phyloP scores from a whole-genome alignment of 2,113 vertebrate species.

The Progne subis region DNA sequence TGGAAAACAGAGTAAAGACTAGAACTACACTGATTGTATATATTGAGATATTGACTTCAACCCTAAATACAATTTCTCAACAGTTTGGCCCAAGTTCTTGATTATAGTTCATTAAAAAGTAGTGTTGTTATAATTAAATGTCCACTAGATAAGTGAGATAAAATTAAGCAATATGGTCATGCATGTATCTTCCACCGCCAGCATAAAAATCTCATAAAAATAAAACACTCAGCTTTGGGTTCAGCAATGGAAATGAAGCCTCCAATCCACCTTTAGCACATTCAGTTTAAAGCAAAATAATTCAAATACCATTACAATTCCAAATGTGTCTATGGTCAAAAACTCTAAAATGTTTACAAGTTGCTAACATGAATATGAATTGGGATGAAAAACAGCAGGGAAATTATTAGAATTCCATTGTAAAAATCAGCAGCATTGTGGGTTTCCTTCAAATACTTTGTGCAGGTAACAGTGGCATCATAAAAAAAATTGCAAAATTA shows the following conservation, averaged over 20 bases:
- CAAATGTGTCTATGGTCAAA: not conserved
- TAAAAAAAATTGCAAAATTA: not conserved
- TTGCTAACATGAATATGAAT: not conserved
- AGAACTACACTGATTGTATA: not conserved
- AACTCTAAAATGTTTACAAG: not conserved
- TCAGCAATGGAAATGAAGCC: not conserved
- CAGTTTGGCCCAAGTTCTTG: not conserved
- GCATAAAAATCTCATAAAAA: not conserved
- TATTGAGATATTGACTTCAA: not conserved
- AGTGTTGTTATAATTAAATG: not conserved
- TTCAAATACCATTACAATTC: not conserved
- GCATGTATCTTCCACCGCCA: not conserved
- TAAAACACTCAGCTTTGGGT: not conserved
- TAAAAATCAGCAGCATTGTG: not conserved
- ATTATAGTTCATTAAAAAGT: not conserved
- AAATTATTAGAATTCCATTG: not conserved
- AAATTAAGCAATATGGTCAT: not conserved
- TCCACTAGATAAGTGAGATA: not conserved
- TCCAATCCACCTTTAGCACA: not conserved
- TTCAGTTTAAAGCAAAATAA: conserved; percentile 15
- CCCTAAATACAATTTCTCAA: not conserved
- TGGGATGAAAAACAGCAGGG: not conserved
- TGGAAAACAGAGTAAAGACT: not conserved
- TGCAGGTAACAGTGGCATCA: not conserved
- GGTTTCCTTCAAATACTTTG: not conserved